Base-by-base conservation (phyloP, 2,888 invertebrate species). In the Pyrochroa serraticornis region DNA sequence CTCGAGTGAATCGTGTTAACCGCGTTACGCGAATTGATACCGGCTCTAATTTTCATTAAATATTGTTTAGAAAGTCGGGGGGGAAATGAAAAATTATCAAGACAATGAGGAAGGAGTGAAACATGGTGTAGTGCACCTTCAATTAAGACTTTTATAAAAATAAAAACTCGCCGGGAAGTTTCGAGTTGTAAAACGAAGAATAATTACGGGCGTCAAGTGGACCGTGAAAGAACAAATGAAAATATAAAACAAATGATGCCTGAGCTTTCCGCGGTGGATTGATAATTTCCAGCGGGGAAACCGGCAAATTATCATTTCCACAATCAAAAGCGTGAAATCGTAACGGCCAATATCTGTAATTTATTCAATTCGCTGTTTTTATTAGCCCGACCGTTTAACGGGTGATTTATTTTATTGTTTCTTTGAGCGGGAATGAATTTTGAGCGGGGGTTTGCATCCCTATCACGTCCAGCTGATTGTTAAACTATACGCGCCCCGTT, bases 161-260 rank as follows among this genome's bases (percentile, higher is more conserved):
- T 69, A 70, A 72, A 71, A 69, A 57, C 66, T 58, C 48, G 43
- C 48, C 63, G 58, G 64, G 71, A 69, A 60, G 66, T 69, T 65
- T 60, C 58, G 60, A 55, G 52, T 49, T 56, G 36, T 49, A 66
- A 66, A 70, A 71, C 70, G 75, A 77, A 76, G 77, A 77, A 77
- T 77, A 76, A 77, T 77, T 77, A 74, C 73, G 70, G 67, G 70
- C 75, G 76, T 77, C 77, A 76, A 77, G 75, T 74, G 75, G 74
- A 66, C 75, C 71, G 75, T 75, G 74, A 76, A 77, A 73, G 75
- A 77, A 76, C 76, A 77, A 77, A 77, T 77, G 77, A 77, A 77
- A 77, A 76, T 74, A 75, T 76, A 75, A 76, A 77, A 76, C 74
- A 77, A 77, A 77, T 75, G 77, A 76, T 75, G 76, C 74, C 68